Percentiles rank a stretch among this genome's conserved stretches.
phyloP scores from a whole-genome alignment of 2,113 vertebrate species.

The Recurvirostra avosetta region DNA sequence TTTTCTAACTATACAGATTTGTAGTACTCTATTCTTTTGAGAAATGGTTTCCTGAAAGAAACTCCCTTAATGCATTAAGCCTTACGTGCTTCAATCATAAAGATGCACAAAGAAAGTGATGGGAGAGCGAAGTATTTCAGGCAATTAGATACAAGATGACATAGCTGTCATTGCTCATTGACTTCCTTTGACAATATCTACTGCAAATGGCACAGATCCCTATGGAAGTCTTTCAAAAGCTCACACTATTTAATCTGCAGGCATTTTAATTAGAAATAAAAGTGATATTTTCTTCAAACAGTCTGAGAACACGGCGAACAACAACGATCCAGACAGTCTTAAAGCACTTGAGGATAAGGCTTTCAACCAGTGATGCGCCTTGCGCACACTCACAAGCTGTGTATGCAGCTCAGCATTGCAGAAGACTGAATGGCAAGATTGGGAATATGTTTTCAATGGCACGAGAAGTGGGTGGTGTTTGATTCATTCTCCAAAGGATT shows the following conservation, averaged over 20 bases:
- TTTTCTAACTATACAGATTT: not conserved
- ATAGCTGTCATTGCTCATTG: constrained; percentile 13
- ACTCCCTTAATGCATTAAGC: not conserved
- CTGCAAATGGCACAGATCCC: constrained; percentile 14
- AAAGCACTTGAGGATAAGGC: not conserved
- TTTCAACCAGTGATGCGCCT: not conserved
- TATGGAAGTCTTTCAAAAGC: not conserved
- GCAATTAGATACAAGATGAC: constrained; percentile 10
- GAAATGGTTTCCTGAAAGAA: not conserved
- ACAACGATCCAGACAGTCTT: not conserved
- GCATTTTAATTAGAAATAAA: constrained; percentile 38
- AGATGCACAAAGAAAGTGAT: not conserved
- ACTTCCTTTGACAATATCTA: constrained; percentile 1
- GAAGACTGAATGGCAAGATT: not conserved
- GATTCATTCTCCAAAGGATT: not conserved
- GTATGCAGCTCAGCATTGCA: not conserved
- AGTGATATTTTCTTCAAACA: constrained; percentile 21
- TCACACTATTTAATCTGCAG: not conserved
- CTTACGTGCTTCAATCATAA: not conserved
- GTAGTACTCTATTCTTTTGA: not conserved
- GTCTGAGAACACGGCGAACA: not conserved
- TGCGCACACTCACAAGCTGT: fast-evolving
- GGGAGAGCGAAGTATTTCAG: not conserved
- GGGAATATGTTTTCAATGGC: not conserved
- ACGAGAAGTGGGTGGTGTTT: not conserved